Conservation (phyloP, 2,888 invertebrate species). For the Macropis europaea region DNA sequence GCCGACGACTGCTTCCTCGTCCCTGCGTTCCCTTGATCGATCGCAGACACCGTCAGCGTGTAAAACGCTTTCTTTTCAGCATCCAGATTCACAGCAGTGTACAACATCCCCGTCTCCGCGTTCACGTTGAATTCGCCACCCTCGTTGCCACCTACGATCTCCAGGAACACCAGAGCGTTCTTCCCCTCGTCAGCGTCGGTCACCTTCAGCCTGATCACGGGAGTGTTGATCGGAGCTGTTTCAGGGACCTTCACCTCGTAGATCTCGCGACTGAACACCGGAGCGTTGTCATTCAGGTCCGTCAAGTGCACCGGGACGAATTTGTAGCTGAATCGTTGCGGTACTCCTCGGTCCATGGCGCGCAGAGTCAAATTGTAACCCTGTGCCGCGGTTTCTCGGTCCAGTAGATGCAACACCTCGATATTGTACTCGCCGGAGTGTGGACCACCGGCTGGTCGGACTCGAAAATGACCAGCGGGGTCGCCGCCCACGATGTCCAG, state of each 20-base stretch:
- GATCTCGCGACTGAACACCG: slow-evolving; percentile 91
- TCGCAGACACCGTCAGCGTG: slow-evolving; percentile 93
- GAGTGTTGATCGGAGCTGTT: slow-evolving; percentile 93
- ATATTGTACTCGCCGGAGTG: slow-evolving; percentile 88
- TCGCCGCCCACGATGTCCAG: slow-evolving; percentile 94
- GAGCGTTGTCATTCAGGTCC: slow-evolving; percentile 92
- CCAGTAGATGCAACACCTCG: slow-evolving; percentile 88
- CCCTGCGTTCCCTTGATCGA: slow-evolving; percentile 92
- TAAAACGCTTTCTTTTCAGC: slow-evolving; percentile 92
- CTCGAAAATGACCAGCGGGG: slow-evolving; percentile 92
- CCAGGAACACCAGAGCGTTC: slow-evolving; percentile 91
- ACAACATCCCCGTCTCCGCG: slow-evolving; percentile 93
- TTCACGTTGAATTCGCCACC: slow-evolving; percentile 93
- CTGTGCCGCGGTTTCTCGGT: slow-evolving; percentile 88
- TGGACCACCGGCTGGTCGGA: slow-evolving; percentile 81
- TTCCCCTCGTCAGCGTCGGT: slow-evolving; percentile 91
- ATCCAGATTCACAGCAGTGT: slow-evolving; percentile 90
- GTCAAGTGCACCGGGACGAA: slow-evolving; percentile 90
- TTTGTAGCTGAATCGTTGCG: slow-evolving; percentile 89
- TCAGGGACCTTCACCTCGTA: slow-evolving; percentile 94
- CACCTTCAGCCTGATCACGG: slow-evolving; percentile 92
- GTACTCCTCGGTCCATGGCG: slow-evolving; percentile 91
- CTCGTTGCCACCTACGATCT: slow-evolving; percentile 95
- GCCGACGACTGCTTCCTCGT: slow-evolving; percentile 93
- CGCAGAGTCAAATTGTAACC: slow-evolving; percentile 94